A percentile compares a stretch with the other conserved stretches of the same genome.
Conservation (phyloP, 2,113 vertebrate genomes). For the Oxygymnocypris stewartii region DNA sequence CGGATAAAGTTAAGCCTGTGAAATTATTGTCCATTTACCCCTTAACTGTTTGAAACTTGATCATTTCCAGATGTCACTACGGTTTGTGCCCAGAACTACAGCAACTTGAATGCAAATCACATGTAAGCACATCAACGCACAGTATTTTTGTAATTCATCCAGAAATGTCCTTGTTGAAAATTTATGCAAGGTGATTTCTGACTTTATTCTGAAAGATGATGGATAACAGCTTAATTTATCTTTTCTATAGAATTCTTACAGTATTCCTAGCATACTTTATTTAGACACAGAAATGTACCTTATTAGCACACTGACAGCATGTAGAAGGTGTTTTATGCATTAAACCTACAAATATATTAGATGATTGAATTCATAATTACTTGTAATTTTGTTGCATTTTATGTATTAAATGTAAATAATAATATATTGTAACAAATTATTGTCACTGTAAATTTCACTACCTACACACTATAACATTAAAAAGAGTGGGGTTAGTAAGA, state of each 20-base stretch:
- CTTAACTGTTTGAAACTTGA: background rate
- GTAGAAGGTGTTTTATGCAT: background rate
- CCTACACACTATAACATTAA: background rate
- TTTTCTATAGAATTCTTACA: background rate
- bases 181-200: background rate
- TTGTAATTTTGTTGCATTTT: background rate
- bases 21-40: background rate
- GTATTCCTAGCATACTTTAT: background rate
- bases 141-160: background rate
- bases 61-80: slow-evolving; percentile 18
- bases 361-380: background rate
- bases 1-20: background rate
- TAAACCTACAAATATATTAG: background rate
- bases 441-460: background rate
- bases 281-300: background rate
- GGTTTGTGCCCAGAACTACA: background rate
- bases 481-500: background rate
- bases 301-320: background rate
- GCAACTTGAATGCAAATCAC: slow-evolving; percentile 12
- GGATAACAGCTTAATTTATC: background rate
- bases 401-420: background rate
- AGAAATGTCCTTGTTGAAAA: background rate
- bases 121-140: background rate
- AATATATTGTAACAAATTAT: background rate
- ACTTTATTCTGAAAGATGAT: background rate